Base-by-base conservation (phyloP, 1,140 invertebrate genomes). In the Drosophila carrolli region DNA sequence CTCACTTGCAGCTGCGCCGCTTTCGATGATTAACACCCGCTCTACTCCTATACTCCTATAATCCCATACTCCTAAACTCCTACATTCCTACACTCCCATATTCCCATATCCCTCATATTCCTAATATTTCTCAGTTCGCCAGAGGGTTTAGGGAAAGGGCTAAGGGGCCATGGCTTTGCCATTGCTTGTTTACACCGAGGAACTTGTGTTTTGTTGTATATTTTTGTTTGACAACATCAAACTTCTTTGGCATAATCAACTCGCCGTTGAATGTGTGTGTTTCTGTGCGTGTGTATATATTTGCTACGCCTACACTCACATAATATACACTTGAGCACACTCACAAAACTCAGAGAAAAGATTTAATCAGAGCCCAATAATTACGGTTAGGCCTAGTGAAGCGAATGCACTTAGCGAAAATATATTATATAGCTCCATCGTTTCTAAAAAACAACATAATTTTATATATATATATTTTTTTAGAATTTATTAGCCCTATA, bases 171-270 rank as follows among this genome's bases (percentile, higher is more conserved):
- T n/a, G 46, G 19, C 43, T 32, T 19, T n/a, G 16, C 7, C 41
- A n/a, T 13, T n/a, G 38, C 50, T 55, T 70, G 62, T 66, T 70
- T 68, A 14, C 48, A 35, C 14, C 27, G 40, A 19, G 59, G 32
- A 37, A 72, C 71, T 74, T 73, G 67, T 73, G 68, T 56, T 72
- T 61, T 72, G 67, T 54, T 73, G 35, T 47, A 53, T 35, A 56
- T 62, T 75, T 72, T 73, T 74, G 72, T 74, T 75, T 75, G 58
- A 75, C 68, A 74, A 73, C 71, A 61, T 74, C 57, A 57, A 57
- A 65, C 50, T 53, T 61, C 57, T 57, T 75, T 53, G 54, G 47
- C 47, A 62, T 73, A 74, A 73, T 61, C 60, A 66, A 66, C 59
- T 51, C 46, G 23, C 19, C 47, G 29, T 53, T 38, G n/a, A 27